Conservation (phyloP, 2,797 vertebrate genomes). For the Danio choprae region DNA sequence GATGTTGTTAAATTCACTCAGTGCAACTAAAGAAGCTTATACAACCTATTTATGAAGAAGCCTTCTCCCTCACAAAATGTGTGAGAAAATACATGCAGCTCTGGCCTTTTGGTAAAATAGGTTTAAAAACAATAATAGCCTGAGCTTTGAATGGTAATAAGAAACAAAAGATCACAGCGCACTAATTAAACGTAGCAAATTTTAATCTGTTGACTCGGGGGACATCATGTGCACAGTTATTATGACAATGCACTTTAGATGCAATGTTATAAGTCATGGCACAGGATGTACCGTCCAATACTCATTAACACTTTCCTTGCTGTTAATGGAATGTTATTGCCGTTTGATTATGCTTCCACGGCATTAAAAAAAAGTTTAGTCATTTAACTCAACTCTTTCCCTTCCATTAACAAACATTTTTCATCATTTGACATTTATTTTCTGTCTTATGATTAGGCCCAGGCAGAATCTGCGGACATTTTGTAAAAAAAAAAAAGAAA, state of each 20-base stretch:
- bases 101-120: background rate
- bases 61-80: background rate
- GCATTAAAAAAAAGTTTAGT: no score
- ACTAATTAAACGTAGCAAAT: slow-evolving; percentile 53
- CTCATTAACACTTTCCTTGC: background rate
- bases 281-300: background rate
- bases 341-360: no score
- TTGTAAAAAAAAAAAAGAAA: no score
- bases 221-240: slow-evolving; percentile 45
- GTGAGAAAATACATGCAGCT: slow-evolving; percentile 1
- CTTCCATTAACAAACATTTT: no score
- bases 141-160: slow-evolving; percentile 10
- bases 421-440: no score
- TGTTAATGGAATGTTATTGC: background rate
- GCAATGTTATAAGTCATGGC: background rate
- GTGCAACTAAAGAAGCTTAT: background rate
- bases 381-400: no score
- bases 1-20: slow-evolving; percentile 3
- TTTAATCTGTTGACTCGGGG: slow-evolving; percentile 57
- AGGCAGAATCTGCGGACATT: no score
- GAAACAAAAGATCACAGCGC: background rate
- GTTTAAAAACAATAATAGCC: slow-evolving; percentile 18
- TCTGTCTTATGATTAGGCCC: no score
- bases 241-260: slow-evolving; percentile 56
- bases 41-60: background rate